Base-by-base conservation (phyloP, 2,113 vertebrate species). In the Argyrosomus japonicus region DNA sequence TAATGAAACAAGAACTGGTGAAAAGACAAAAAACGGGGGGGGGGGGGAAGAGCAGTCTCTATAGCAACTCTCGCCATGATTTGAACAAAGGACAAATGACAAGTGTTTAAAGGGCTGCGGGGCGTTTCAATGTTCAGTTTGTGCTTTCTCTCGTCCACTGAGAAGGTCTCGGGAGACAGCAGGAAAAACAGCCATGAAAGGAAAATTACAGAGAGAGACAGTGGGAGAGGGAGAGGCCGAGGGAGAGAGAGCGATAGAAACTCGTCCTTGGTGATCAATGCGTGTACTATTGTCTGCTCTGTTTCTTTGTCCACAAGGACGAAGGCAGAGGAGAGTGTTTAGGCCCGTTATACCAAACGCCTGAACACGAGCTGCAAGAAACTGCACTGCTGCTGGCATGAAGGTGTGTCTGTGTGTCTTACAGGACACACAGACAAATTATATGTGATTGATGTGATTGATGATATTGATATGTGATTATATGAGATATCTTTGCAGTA, bases 201-300 rank as follows among this genome's bases (percentile, higher is more conserved):
- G 58, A 83, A 85, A 87, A 90, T 84, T 56, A 88, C 70, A 90
- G 81, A 82, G 83, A 69, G 32, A 88, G 77, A 80, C 47, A 40
- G 82, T 91, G 68, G 25, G 63, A 80, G 56, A 75, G 47, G 67
- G 69, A 79, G 77, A 90, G 80, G 40, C 53, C 53, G 43, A 87
- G 71, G 57, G 79, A 90, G 84, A 85, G 76, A 81, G 71, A 77
- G 77, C 68, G 58, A 89, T 79, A 79, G 70, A 88, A 83, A 87
- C 60, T 82, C 57, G 87, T 95, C 93, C 94, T 94, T 91, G 91
- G 87, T 92, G 90, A 94, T 93, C 89, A 94, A 90, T 92, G 89
- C 72, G 0, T 87, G 25, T 69, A 69, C 87, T 86, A 82, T 92
- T 93, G 88, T 93, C 84, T 91, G 77, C 82, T 90, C 61, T 86